phyloP scores from a whole-genome alignment of 1,140 invertebrate genomes.

The Cyclargus thomasi region DNA sequence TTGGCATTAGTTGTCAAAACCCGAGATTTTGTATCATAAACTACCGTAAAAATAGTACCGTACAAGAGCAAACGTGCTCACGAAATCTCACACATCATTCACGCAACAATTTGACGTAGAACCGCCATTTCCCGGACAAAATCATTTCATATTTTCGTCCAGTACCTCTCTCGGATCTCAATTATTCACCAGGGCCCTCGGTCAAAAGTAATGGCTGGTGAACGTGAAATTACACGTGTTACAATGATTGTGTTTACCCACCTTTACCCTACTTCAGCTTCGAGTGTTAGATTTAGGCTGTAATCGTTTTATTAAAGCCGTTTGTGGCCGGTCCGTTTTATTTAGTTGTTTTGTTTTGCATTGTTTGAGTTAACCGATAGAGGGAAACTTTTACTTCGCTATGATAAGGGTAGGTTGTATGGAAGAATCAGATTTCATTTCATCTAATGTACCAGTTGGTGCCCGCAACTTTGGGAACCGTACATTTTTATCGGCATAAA shows the following conservation, averaged over 20 bases:
- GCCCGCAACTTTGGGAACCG: no score
- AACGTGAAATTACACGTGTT: conserved; percentile 62
- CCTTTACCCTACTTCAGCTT: conserved; percentile 45
- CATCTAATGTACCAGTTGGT: no score
- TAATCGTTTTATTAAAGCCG: conserved; percentile 52
- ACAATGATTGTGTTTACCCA: conserved; percentile 61
- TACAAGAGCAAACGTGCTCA: conserved; percentile 25
- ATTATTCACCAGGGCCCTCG: conserved; percentile 61
- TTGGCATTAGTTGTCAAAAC: no score
- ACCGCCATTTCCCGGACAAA: conserved; percentile 46
- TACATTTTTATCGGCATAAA: no score
- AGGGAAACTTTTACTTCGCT: no score
- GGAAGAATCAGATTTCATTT: no score
- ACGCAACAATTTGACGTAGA: conserved; percentile 16
- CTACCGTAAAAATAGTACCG: no score
- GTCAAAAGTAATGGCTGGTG: conserved; percentile 56
- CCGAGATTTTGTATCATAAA: no score
- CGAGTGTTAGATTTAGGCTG: conserved; percentile 59
- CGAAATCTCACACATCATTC: conserved; percentile 38
- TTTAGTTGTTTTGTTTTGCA: conserved; percentile 16
- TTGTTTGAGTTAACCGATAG: no score
- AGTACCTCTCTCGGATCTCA: conserved; percentile 56
- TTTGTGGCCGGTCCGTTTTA: conserved; percentile 8
- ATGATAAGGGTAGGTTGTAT: no score
- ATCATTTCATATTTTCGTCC: conserved; percentile 66